Base-by-base conservation (phyloP, 2,888 invertebrate species). In the Orthonevra nobilis region DNA sequence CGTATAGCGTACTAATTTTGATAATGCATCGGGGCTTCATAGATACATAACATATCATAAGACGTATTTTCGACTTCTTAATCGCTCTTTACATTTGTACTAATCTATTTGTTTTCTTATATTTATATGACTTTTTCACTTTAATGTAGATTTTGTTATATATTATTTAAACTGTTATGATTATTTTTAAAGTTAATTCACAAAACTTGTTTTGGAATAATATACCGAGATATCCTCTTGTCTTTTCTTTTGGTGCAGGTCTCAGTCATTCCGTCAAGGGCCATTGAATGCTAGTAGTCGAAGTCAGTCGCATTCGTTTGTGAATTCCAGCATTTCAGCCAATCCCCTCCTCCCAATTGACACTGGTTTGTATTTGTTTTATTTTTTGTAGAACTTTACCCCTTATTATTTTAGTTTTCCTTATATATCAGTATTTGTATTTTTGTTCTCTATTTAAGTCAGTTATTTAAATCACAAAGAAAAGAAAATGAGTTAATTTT, bases 341-440 rank as follows among this genome's bases (percentile, higher is more conserved):
- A 96, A 96, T 91, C 96, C 96, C 91, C 93, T 96, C 92, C 94
- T 96, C 92, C 96, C 96, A 91, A 94, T 96, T 91, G 95, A 92
- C 89, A 92, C 92, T 88, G 92, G 92, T 91, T 92, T 89, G 89
- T 89, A 89, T 88, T 89, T 86, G 83, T 86, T 86, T 86, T 61
- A 50, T 48, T 44, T 54, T 23, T 63, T 10, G 28, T 32, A 34
- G 38, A 12, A 26, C 28, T 84, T 69, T 77, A 82, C 85, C 81
- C 81, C 69, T 82, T 83, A 75, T 82, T 83, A 83, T 83, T 84
- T 83, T 79, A 82, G 81, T 64, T 82, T 82, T 83, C 82, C 81
- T 84, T 84, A 82, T 82, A 58, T 73, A 40, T 72, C 83, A n/a
- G n/a, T 83, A 81, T 83, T 81, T 82, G 82, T 58, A 66, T 83